Base-by-base conservation (phyloP, 2,888 invertebrate genomes). In the Microplitis manilae region DNA sequence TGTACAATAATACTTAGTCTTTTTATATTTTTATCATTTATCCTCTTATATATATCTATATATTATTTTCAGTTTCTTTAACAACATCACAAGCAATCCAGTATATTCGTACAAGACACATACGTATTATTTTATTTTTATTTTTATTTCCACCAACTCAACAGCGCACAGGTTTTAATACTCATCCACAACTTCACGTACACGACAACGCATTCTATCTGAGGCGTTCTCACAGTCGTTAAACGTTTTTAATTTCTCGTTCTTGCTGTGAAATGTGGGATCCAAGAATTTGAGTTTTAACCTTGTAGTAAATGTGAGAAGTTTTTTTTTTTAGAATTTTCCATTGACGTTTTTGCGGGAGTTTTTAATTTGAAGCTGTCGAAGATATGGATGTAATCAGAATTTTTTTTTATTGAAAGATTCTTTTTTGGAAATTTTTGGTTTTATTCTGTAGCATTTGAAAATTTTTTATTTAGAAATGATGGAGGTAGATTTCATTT, bases 141-240 rank as follows among this genome's bases (percentile, higher is more conserved):
- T 50, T 50, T 50, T 50, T 50, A 50, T 50, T 50, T 68, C 64
- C 64, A 73, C 67, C 67, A 64, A 38, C 61, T 64, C 15, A 15
- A 50, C 30, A 61, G 61, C 39, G 65, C 7, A 67, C 73, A 68
- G 60, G 68, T 77, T 76, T 72, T 73, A 73, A 59, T 61, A 68
- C 68, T 38, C 38, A 20, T 20, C 20, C 20, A 62, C 62, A 30
- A 13, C 38, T 65, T 38, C 13, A 65, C 30, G 13, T 65, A 65
- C 65, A 15, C 30, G 30, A 30, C 50, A 50, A 50, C 50, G 30
- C 65, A 65, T 65, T 65, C 65, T 65, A 77, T 62, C 79, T 75
- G 79, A 79, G 79, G 80, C 79, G 81, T 84, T 85, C 83, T 83
- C 85, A 82, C 85, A 83, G 81, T 83, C 83, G 82, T 82, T 84